Evolutionary conservation across 2,113 vertebrate genomes (phyloP).

Genomic region (Charadrius vociferus): DNA sequence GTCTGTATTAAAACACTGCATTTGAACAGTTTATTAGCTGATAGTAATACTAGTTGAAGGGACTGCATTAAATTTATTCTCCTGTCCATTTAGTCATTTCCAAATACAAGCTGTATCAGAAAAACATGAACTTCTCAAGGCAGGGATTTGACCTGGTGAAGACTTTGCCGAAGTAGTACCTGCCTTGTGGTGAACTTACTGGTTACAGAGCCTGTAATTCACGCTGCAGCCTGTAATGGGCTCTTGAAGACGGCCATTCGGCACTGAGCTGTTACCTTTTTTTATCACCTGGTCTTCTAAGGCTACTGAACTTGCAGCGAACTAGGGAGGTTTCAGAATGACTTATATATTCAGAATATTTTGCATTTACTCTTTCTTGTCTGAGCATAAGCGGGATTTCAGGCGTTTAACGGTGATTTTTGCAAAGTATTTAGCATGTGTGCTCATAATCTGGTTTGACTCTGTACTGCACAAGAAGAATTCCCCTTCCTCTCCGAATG

Average conservation of each 20-base stretch:
- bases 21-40: not conserved
- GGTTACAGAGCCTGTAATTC: not conserved
- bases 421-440: not conserved
- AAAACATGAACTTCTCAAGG: not conserved
- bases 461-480: not conserved
- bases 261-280: not conserved
- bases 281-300: not conserved
- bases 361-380: not conserved
- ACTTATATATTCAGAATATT: not conserved
- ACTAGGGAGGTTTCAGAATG: not conserved
- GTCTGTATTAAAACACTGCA: accelerated
- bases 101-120: not conserved
- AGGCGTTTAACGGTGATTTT: not conserved
- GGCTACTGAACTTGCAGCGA: not conserved
- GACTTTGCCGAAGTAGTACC: not conserved
- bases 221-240: accelerated
- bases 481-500: not conserved
- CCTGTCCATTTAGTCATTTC: not conserved
- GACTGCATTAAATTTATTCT: not conserved
- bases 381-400: not conserved
- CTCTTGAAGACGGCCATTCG: not conserved
- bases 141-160: not conserved
- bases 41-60: not conserved
- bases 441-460: not conserved
- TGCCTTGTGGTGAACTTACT: not conserved